Conservation (phyloP, 2,113 vertebrate genomes). For the Procavia capensis region DNA sequence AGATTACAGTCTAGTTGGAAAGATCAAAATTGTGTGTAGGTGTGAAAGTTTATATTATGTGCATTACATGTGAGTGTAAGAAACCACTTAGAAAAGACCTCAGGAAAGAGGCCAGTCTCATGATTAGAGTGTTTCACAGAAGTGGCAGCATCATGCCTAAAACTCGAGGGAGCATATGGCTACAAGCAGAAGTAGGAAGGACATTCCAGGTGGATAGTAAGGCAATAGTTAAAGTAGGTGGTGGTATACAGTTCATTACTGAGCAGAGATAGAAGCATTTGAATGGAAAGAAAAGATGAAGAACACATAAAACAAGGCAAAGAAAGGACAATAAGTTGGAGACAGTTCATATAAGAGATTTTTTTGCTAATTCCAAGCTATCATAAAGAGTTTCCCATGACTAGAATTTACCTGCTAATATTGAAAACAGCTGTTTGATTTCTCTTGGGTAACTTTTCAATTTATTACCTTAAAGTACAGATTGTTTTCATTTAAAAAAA, state of each 20-base stretch:
- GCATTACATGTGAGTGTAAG: not conserved
- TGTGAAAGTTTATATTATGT: not conserved
- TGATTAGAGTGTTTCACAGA: not conserved
- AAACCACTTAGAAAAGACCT: constrained; percentile 13
- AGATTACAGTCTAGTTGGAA: not conserved
- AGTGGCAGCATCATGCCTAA: not conserved
- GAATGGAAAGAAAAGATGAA: constrained; percentile 14
- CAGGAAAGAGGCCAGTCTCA: not conserved
- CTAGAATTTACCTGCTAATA: constrained; percentile 78
- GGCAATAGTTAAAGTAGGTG: not conserved
- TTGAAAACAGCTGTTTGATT: constrained; percentile 80
- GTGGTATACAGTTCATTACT: not conserved
- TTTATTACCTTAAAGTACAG: constrained; percentile 71
- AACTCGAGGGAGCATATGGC: not conserved
- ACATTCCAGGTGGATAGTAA: not conserved
- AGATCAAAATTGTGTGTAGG: not conserved
- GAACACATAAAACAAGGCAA: constrained; percentile 37
- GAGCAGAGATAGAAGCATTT: not conserved
- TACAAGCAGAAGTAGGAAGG: not conserved
- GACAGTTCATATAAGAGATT: not conserved
- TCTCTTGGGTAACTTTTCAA: constrained; percentile 65
- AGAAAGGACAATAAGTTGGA: not conserved
- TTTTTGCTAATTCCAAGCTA: constrained; percentile 30
- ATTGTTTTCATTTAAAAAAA: constrained; percentile 67
- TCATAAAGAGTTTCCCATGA: constrained; percentile 66